Evolutionary conservation across 2,888 invertebrate genomes (phyloP).

Genomic region (Agrotis exclamationis): DNA sequence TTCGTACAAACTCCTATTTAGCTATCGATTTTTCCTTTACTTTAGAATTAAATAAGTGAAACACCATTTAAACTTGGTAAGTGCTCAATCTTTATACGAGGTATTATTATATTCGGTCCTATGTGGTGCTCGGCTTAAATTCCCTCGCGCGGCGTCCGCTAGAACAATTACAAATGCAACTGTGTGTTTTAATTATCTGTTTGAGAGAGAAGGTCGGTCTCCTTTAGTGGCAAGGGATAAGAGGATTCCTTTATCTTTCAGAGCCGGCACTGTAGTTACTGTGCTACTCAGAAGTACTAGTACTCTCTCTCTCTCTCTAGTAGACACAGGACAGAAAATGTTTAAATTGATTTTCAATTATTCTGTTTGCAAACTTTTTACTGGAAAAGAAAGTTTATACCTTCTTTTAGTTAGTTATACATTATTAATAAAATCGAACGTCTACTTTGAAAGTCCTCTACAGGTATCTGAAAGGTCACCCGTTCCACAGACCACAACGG

Average conservation of each 20-base stretch:
- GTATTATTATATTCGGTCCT: conserved; percentile 55
- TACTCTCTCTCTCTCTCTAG: conserved; percentile 6
- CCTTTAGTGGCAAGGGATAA: conserved; percentile 42
- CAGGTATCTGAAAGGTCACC: conserved; percentile 41
- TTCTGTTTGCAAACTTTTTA: conserved; percentile 33
- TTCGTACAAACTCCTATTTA: conserved; percentile 76
- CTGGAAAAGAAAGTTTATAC: conserved; percentile 28
- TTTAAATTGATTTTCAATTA: conserved; percentile 53
- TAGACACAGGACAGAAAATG: conserved; percentile 33
- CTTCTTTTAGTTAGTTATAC: conserved; percentile 34
- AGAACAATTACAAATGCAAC: conserved; percentile 53
- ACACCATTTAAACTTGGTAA: conserved; percentile 68
- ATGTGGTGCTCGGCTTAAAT: neutral
- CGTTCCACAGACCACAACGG: conserved; percentile 43
- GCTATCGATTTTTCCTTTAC: conserved; percentile 74
- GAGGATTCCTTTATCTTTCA: conserved; percentile 50
- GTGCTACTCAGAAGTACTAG: conserved; percentile 16
- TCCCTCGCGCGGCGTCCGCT: conserved; percentile 12
- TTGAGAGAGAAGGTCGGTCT: conserved; percentile 40
- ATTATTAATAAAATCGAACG: conserved; percentile 38
- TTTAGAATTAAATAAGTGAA: conserved; percentile 75
- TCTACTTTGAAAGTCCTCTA: conserved; percentile 31
- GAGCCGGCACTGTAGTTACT: conserved; percentile 29
- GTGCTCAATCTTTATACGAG: conserved; percentile 59
- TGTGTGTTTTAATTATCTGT: conserved; percentile 63